Conservation (phyloP, 2,797 vertebrate species). For the Propithecus deckenii region DNA sequence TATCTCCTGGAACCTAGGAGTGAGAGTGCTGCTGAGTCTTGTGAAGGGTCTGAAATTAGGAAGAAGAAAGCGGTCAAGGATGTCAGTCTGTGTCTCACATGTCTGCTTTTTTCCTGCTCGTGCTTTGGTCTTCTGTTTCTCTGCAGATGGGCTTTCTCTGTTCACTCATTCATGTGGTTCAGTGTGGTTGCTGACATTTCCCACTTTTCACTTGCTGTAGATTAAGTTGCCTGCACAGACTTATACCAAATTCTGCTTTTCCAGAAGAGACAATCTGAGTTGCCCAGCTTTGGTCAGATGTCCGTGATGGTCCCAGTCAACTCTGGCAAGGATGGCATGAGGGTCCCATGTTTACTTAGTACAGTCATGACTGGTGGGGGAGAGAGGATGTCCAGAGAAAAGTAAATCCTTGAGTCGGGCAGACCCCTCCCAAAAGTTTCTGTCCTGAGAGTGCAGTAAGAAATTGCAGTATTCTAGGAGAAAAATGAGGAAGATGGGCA, state of each 20-base stretch:
- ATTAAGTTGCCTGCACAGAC: background rate
- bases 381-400: background rate
- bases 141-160: background rate
- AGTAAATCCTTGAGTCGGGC: background rate
- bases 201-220: background rate
- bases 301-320: background rate
- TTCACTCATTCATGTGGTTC: background rate
- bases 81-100: background rate
- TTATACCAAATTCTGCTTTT: background rate
- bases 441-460: background rate
- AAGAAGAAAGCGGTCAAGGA: background rate
- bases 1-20: background rate
- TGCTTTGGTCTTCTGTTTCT: background rate
- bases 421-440: background rate
- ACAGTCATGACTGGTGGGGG: background rate
- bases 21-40: background rate
- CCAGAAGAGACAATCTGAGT: background rate
- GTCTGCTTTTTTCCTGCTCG: background rate
- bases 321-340: background rate
- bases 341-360: background rate
- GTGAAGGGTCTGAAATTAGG: background rate
- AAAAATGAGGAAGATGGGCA: background rate
- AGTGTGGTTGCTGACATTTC: background rate
- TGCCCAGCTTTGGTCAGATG: background rate
- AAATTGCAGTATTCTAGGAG: background rate